Evolutionary conservation across 2,113 vertebrate species (phyloP).

Genomic region (Rallus limicola): DNA sequence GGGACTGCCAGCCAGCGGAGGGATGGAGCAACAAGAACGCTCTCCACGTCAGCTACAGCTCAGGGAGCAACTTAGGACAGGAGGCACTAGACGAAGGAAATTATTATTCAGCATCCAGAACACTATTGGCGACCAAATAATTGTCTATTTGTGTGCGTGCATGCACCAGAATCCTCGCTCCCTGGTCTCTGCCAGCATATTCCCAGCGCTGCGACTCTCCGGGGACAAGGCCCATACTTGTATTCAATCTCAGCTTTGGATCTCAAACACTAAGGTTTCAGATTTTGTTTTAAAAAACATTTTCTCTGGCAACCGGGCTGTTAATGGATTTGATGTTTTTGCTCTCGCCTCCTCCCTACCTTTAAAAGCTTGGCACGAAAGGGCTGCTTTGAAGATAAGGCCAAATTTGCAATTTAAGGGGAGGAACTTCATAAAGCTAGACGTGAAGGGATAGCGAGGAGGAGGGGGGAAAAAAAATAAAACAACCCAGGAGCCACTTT

Average conservation of each 20-base stretch:
- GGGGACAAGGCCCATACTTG: conserved; percentile 60
- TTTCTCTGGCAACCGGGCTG: conserved; percentile 73
- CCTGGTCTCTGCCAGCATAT: conserved; percentile 21
- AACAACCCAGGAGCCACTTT: conserved; percentile 40
- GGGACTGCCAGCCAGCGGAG: neutral
- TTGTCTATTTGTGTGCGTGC: conserved; percentile 53
- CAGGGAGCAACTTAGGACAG: conserved; percentile 20
- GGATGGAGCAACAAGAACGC: neutral
- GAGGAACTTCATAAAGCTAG: conserved; percentile 75
- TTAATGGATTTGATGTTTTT: conserved; percentile 64
- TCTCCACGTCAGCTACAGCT: neutral
- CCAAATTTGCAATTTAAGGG: conserved; percentile 73
- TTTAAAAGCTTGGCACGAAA: conserved; percentile 72
- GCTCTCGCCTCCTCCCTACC: conserved; percentile 61
- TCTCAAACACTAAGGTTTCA: conserved; percentile 60
- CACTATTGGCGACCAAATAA: conserved; percentile 39
- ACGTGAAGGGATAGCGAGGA: conserved; percentile 72
- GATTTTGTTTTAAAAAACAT: conserved; percentile 68
- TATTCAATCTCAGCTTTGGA: conserved; percentile 39
- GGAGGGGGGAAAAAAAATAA: neutral
- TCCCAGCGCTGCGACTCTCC: neutral
- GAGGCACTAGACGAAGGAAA: conserved; percentile 29
- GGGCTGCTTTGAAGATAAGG: conserved; percentile 75
- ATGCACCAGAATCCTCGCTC: conserved; percentile 35
- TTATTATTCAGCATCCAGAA: conserved; percentile 40